These are phyloP conservation scores for Gephyroberyx darwinii DNA, from an alignment of 2,797 vertebrate species.

Conservation along the genomic window DNA sequence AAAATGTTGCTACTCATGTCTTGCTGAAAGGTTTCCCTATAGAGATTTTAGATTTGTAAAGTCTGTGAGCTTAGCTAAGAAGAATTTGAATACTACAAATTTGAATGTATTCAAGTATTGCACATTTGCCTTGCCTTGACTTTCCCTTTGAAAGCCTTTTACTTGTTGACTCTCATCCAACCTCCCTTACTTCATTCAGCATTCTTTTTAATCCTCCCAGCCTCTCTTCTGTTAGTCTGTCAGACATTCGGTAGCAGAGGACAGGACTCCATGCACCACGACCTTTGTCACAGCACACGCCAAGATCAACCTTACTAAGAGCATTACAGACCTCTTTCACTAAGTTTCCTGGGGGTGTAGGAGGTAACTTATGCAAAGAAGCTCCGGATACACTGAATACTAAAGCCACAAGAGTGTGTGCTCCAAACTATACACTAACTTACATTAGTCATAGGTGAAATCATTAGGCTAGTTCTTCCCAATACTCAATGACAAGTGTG, in stretches of 20 bases:
- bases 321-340: slow-evolving; percentile 59
- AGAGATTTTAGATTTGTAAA: slow-evolving; percentile 43
- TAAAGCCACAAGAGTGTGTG: slow-evolving; percentile 16
- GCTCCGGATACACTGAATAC: slow-evolving; percentile 26
- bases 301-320: slow-evolving; percentile 65
- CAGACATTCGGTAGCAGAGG: slow-evolving; percentile 37
- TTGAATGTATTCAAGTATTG: slow-evolving; percentile 59
- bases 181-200: slow-evolving; percentile 14
- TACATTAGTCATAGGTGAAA: slow-evolving; percentile 3
- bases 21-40: slow-evolving; percentile 5
- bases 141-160: slow-evolving; percentile 2
- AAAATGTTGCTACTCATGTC: slow-evolving; percentile 12
- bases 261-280: slow-evolving; percentile 32
- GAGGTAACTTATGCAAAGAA: slow-evolving; percentile 29
- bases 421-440: neutral
- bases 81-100: slow-evolving; percentile 68
- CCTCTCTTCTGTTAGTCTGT: slow-evolving; percentile 22
- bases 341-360: slow-evolving; percentile 31
- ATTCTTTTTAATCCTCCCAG: neutral
- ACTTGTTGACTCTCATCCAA: slow-evolving; percentile 1
- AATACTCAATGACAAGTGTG: slow-evolving; percentile 10
- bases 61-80: slow-evolving; percentile 12
- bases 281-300: slow-evolving; percentile 60
- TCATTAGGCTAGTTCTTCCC: slow-evolving; percentile 9
- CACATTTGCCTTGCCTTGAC: slow-evolving; percentile 55